Percentiles rank a stretch among this genome's conserved stretches.
Evolutionary conservation across 2,113 vertebrate genomes (phyloP).

Genomic region (Corythoichthys haematopterus): DNA sequence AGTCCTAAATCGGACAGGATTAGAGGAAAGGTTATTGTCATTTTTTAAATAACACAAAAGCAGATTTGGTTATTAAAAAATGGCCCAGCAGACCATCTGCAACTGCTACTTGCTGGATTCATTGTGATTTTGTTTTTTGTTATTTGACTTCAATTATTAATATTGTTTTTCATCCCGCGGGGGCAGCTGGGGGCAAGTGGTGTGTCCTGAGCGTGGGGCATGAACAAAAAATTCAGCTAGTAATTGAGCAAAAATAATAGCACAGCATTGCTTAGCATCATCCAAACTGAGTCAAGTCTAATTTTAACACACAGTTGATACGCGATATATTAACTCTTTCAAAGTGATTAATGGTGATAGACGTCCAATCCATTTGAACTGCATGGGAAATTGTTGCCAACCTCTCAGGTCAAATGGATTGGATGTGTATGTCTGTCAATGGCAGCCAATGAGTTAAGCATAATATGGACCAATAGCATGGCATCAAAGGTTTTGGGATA

Average conservation of each 20-base stretch:
- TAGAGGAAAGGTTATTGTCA: slow-evolving; percentile 78
- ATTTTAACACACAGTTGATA: too few relatives aligned
- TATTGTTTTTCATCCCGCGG: slow-evolving; percentile 54
- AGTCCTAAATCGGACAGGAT: slow-evolving; percentile 81
- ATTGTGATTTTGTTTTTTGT: slow-evolving; percentile 4
- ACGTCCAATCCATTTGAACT: too few relatives aligned
- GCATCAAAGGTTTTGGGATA: not conserved
- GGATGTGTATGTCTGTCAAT: too few relatives aligned
- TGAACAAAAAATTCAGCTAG: not conserved
- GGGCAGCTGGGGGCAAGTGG: not conserved
- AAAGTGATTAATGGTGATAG: too few relatives aligned
- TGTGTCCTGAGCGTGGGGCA: not conserved
- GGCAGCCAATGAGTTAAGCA: too few relatives aligned
- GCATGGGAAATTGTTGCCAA: too few relatives aligned
- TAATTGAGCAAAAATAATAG: not conserved
- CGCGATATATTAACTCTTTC: too few relatives aligned
- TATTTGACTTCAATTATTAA: slow-evolving; percentile 48
- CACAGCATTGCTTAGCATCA: too few relatives aligned
- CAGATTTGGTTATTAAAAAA: slow-evolving; percentile 86
- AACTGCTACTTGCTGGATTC: slow-evolving; percentile 45
- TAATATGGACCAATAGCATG: not conserved
- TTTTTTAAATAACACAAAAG: slow-evolving; percentile 84
- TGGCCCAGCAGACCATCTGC: slow-evolving; percentile 69
- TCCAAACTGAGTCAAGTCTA: too few relatives aligned
- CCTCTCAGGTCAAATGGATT: too few relatives aligned